Evolutionary conservation across 2,888 invertebrate species (phyloP).

Genomic region (Seira ritae): DNA sequence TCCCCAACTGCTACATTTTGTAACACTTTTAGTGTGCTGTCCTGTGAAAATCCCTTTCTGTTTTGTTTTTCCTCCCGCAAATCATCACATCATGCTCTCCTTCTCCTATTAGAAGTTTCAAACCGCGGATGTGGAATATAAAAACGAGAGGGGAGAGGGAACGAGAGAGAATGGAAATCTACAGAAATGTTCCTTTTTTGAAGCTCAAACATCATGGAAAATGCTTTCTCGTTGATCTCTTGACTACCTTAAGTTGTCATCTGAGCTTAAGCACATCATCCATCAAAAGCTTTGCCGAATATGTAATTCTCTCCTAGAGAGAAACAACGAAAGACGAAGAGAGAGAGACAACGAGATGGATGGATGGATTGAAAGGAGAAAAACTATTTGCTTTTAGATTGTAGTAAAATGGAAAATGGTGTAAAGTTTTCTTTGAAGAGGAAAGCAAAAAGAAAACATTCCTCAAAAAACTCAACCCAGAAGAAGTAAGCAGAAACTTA

Average conservation of each 20-base stretch:
- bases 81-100: neutral
- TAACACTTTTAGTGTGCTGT: neutral
- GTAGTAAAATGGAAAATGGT: too few species aligned
- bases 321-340: neutral
- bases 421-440: too few species aligned
- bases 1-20: constrained; percentile 6
- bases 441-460: neutral
- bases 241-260: constrained; percentile 59
- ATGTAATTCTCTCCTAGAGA: constrained; percentile 27
- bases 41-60: constrained; percentile 23
- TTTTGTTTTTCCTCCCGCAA: constrained; percentile 24
- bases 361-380: neutral
- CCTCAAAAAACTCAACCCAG: neutral
- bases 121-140: constrained; percentile 8
- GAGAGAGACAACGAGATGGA: neutral
- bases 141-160: too few species aligned
- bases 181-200: too few species aligned
- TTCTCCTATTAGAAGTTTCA: neutral
- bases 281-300: constrained; percentile 50
- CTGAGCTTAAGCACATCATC: constrained; percentile 54
- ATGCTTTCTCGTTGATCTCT: constrained; percentile 34
- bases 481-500: too few species aligned
- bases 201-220: neutral
- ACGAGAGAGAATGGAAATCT: constrained; percentile 18
- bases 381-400: too few species aligned